Evolutionary conservation across 2,113 vertebrate genomes (phyloP), one percentile per base, ranked within the genome.

Genomic region (Melanotaenia duboulayi): DNA sequence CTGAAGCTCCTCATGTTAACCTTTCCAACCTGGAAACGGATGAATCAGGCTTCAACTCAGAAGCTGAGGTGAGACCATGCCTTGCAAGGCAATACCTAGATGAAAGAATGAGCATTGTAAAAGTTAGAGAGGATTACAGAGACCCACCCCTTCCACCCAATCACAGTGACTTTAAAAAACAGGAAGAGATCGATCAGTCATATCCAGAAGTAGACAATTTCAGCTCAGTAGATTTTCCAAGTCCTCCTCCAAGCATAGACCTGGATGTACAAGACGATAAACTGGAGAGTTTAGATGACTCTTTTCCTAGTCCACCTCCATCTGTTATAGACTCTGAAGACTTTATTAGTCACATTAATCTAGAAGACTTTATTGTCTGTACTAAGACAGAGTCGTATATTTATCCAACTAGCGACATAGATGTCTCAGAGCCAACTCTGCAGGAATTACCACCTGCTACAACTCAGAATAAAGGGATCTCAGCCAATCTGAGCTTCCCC

Each of bases 151-250:
- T 65, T 76, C 71, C 62, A 46, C 72, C 68, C 37, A 63, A 74
- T 67, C 76, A 83, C 51, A 58, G 39, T 83, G 88, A 87, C 58
- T 78, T 76, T 28, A 67, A 78, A 24, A 52, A 52, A 49, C 79
- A 69, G 51, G 82, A 66, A 14, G 79, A 82, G 4, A n/a, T 25
- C 2, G 83, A 86, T 55, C 62, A 65, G 62, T 73, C 82, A 24
- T 76, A 64, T 74, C 61, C 86, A 28, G 78, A 76, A 62, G 42
- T 71, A 1, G 91, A 93, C 82, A 92, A 87, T 71, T 93, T 92
- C 74, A 92, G 92, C 78, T 93, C 92, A 0, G 86, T 92, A 13
- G 92, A 93, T 81, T 93, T 93, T 60, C 92, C 92, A 0, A 93
- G 92, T 64, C 92, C 92, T 54, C 92, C 92, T 62, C 81, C 62